A percentile compares a stretch with the other conserved stretches of the same genome.
Conservation (phyloP, 2,797 vertebrate genomes). For the Buphagus erythrorhynchus region DNA sequence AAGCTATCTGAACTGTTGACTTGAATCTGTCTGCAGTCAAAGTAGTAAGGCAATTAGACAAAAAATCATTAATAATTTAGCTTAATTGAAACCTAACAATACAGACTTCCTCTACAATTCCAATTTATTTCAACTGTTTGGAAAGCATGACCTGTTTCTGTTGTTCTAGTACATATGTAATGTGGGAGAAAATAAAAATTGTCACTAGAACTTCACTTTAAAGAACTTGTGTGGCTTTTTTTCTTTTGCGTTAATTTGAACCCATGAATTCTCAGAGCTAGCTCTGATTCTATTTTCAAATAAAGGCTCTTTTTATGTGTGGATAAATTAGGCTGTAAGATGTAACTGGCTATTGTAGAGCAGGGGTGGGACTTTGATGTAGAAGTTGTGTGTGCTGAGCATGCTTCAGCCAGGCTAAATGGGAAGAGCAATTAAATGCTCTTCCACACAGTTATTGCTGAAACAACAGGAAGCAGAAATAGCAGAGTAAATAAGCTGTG, state of each 20-base stretch:
- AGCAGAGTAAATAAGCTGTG: not conserved
- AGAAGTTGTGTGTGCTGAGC: slow-evolving; percentile 5
- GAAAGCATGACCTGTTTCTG: not conserved
- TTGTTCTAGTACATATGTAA: not conserved
- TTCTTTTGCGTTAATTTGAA: not conserved
- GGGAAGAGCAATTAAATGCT: slow-evolving; percentile 16
- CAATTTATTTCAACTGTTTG: not conserved
- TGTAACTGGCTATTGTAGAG: not conserved
- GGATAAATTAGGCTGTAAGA: not conserved
- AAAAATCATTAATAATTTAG: slow-evolving; percentile 58
- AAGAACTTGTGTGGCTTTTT: not conserved
- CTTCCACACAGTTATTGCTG: slow-evolving; percentile 3
- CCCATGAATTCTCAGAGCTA: not conserved
- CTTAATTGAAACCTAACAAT: slow-evolving; percentile 39
- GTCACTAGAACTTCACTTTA: not conserved
- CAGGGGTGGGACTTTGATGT: not conserved
- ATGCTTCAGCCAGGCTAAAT: not conserved
- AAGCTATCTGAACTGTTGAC: not conserved
- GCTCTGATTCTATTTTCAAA: not conserved
- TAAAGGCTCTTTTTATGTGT: not conserved
- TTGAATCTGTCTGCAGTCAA: not conserved
- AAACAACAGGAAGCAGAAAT: slow-evolving; percentile 46
- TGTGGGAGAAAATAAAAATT: not conserved
- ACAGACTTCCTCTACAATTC: not conserved
- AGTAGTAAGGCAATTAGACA: slow-evolving; percentile 28